phyloP scores from a whole-genome alignment of 2,888 invertebrate genomes.

The Leistus spinibarbis region DNA sequence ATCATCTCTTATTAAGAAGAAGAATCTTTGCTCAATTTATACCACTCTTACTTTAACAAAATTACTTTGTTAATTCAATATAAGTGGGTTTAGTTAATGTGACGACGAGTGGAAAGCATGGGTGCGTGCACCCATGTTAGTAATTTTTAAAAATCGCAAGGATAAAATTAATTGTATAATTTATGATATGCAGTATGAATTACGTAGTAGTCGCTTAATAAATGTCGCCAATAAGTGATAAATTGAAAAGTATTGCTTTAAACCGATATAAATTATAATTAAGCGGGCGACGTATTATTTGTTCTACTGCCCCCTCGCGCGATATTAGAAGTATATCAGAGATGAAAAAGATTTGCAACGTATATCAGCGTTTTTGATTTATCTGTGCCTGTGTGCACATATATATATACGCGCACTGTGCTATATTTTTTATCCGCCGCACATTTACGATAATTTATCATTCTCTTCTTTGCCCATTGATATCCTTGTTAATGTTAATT shows the following conservation, averaged over 20 bases:
- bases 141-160: background rate
- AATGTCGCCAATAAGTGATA: constrained; percentile 4
- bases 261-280: constrained; percentile 12
- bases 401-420: background rate
- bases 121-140: too few relatives aligned
- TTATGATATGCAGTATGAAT: background rate
- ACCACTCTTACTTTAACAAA: too few relatives aligned
- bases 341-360: constrained; percentile 6
- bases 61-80: too few relatives aligned
- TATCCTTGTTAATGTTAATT: constrained; percentile 39
- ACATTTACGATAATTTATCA: constrained; percentile 25
- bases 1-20: too few relatives aligned
- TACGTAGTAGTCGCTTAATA: background rate
- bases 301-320: background rate
- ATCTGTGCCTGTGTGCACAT: background rate
- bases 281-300: background rate
- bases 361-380: background rate
- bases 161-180: background rate
- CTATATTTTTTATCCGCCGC: constrained; percentile 17
- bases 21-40: too few relatives aligned
- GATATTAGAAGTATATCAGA: background rate
- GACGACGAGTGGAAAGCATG: too few relatives aligned
- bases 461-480: constrained; percentile 32
- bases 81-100: too few relatives aligned
- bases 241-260: constrained; percentile 15